A percentile compares a stretch with the other conserved stretches of the same genome.
These are phyloP conservation scores for Porphyrio hochstetteri DNA, from an alignment of 2,113 vertebrate genomes.

Conservation along the genomic window DNA sequence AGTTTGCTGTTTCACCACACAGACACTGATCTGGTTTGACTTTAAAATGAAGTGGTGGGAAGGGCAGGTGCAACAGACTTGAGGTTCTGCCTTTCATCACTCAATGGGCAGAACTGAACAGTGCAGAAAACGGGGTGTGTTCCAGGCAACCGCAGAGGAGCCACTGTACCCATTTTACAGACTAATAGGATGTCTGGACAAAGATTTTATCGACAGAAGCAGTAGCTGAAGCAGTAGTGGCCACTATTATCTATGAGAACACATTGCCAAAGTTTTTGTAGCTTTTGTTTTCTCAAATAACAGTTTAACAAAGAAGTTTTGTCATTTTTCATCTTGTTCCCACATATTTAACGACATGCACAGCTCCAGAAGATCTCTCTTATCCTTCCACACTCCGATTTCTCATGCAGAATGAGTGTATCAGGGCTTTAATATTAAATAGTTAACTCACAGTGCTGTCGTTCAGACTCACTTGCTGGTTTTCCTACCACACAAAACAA, in stretches of 20 bases:
- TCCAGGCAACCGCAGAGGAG: background rate
- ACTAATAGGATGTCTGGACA: background rate
- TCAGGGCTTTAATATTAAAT: slow-evolving; percentile 2
- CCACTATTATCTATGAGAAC: background rate
- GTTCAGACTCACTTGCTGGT: slow-evolving; percentile 1
- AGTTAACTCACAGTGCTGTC: slow-evolving; percentile 49
- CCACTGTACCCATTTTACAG: background rate
- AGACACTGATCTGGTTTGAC: background rate
- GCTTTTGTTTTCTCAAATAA: background rate
- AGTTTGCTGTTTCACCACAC: background rate
- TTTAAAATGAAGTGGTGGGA: background rate
- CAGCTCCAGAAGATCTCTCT: background rate
- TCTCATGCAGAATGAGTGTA: slow-evolving; percentile 17
- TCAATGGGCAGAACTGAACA: background rate
- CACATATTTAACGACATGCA: background rate
- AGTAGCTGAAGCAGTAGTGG: background rate
- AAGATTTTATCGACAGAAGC: background rate
- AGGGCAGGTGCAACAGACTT: background rate
- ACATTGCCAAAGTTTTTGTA: background rate
- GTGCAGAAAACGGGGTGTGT: background rate
- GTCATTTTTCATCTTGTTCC: background rate
- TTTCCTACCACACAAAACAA: slow-evolving; percentile 28
- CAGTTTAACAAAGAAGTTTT: background rate
- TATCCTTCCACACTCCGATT: background rate
- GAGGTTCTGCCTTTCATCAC: background rate